Percentiles rank a stretch among this genome's conserved stretches.
These are phyloP conservation scores for Atta cephalotes DNA, from an alignment of 1,140 invertebrate genomes.

Conservation along the genomic window DNA sequence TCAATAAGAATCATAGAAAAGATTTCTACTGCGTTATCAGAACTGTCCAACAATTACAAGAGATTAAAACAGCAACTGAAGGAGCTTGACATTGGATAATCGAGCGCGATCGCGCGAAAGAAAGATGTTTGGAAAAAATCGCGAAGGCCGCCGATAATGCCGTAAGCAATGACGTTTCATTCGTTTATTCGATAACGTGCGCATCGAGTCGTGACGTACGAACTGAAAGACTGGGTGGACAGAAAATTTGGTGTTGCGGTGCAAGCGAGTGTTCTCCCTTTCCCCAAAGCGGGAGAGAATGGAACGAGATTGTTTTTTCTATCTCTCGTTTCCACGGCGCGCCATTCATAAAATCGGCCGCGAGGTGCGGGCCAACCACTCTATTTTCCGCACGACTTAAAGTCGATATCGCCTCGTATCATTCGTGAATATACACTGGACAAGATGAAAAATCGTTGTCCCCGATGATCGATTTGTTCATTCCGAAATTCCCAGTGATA, in stretches of 20 bases:
- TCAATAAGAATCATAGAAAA: slow-evolving; percentile 26
- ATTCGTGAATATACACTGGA: not conserved
- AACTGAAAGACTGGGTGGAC: slow-evolving; percentile 19
- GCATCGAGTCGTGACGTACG: slow-evolving; percentile 41
- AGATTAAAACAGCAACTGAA: slow-evolving; percentile 8
- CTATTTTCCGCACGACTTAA: slow-evolving; percentile 58
- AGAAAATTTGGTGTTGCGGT: slow-evolving; percentile 39
- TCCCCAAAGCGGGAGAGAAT: not conserved
- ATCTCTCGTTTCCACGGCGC: slow-evolving; percentile 20
- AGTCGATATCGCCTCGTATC: slow-evolving; percentile 59
- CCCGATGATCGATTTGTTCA: slow-evolving; percentile 7
- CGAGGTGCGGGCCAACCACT: slow-evolving; percentile 34
- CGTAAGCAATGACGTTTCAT: slow-evolving; percentile 36
- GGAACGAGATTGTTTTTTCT: slow-evolving; percentile 28
- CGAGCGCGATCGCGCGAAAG: slow-evolving; percentile 12
- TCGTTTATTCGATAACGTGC: slow-evolving; percentile 54
- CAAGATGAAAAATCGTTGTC: slow-evolving; percentile 45
- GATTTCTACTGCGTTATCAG: not conserved
- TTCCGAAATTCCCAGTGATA: not conserved
- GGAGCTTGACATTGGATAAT: slow-evolving; percentile 13
- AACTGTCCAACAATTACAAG: not conserved
- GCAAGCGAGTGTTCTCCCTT: not conserved
- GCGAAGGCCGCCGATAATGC: slow-evolving; percentile 17
- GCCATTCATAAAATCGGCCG: slow-evolving; percentile 58
- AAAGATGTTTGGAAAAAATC: slow-evolving; percentile 9